phyloP scores from a whole-genome alignment of 2,113 vertebrate genomes.

The Ammodramus savannarum region DNA sequence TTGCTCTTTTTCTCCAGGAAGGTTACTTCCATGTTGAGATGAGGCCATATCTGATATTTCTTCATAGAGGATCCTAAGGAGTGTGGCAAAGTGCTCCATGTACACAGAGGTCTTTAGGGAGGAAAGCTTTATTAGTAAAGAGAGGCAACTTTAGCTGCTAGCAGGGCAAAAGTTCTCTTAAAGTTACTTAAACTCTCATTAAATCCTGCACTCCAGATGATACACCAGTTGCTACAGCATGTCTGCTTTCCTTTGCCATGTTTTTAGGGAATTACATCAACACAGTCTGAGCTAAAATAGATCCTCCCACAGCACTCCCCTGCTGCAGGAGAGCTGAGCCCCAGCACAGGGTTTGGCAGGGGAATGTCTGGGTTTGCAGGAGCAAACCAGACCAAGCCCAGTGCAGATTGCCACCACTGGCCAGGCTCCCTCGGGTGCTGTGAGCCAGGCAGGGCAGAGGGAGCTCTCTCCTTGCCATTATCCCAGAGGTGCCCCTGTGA shows the following conservation, averaged over 20 bases:
- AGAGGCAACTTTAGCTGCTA: neutral
- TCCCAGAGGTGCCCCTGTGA: neutral
- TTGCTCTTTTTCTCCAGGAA: neutral
- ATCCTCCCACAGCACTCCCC: neutral
- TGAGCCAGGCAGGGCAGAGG: neutral
- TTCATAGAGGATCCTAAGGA: neutral
- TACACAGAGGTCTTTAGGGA: neutral
- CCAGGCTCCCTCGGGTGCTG: neutral
- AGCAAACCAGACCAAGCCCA: neutral
- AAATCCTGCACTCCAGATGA: neutral
- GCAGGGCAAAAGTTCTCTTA: neutral
- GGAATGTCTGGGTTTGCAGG: neutral
- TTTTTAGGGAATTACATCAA: neutral
- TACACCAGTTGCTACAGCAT: neutral
- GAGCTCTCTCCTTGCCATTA: neutral
- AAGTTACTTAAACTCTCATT: neutral
- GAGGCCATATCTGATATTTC: neutral
- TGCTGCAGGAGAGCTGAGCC: neutral
- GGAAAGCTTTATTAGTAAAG: neutral
- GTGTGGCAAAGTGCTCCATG: neutral
- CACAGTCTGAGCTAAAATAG: neutral
- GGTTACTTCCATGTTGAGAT: neutral
- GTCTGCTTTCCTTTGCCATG: neutral
- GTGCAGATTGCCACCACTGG: accelerated
- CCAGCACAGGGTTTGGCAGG: neutral